Evolutionary conservation across 2,113 vertebrate genomes (phyloP).

Genomic region (Xyrauchen texanus): DNA sequence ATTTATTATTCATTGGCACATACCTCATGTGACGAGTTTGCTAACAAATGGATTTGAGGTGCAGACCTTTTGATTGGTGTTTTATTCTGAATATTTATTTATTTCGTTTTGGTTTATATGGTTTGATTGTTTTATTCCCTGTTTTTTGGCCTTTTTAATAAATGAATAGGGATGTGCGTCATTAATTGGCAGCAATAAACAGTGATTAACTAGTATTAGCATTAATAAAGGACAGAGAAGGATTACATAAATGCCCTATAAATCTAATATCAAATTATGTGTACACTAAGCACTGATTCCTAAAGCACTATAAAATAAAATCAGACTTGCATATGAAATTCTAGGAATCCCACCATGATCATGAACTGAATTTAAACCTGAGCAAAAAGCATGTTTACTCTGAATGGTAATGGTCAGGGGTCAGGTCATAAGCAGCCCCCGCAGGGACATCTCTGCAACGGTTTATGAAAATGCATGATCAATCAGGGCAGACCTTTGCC

Average conservation of each 20-base stretch:
- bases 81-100: neutral
- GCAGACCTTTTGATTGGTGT: slow-evolving; percentile 2
- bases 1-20: slow-evolving; percentile 65
- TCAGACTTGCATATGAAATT: neutral
- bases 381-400: slow-evolving; percentile 36
- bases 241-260: neutral
- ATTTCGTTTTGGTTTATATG: neutral
- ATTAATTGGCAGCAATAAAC: neutral
- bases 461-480: neutral
- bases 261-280: neutral
- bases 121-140: neutral
- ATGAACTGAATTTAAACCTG: slow-evolving; percentile 22
- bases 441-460: slow-evolving; percentile 7
- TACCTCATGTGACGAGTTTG: slow-evolving; percentile 58
- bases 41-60: slow-evolving; percentile 57
- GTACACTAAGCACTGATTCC: neutral
- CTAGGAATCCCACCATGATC: slow-evolving; percentile 19
- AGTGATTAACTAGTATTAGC: slow-evolving; percentile 30
- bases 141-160: neutral
- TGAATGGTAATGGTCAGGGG: slow-evolving; percentile 11
- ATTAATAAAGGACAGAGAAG: slow-evolving; percentile 1
- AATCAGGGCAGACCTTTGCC: neutral
- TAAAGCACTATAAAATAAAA: neutral
- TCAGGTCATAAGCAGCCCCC: neutral
- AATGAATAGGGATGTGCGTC: neutral